Conservation (phyloP, 2,797 vertebrate species). For the Propithecus perrieri region DNA sequence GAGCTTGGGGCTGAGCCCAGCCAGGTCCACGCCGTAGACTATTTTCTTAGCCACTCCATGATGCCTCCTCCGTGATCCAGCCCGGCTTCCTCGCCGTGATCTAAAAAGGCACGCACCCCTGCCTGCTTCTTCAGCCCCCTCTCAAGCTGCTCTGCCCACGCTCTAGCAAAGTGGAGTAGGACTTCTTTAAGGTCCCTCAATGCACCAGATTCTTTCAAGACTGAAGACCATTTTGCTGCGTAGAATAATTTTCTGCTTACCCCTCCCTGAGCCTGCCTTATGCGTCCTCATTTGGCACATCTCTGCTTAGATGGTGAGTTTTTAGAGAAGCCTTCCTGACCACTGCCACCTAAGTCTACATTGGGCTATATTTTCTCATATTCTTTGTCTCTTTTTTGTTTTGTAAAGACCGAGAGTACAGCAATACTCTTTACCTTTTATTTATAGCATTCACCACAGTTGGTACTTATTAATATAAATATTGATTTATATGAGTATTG, state of each 20-base stretch:
- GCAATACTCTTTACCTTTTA: not conserved
- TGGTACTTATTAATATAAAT: not conserved
- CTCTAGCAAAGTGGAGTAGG: not conserved
- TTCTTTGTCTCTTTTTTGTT: not conserved
- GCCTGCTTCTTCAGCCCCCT: not conserved
- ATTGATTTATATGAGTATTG: not conserved
- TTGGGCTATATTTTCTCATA: not conserved
- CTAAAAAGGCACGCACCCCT: not conserved
- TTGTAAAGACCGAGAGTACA: not conserved
- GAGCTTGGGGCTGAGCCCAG: not conserved
- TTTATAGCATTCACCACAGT: not conserved
- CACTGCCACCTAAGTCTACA: not conserved
- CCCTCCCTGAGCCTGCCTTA: not conserved
- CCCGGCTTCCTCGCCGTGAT: not conserved
- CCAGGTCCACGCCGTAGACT: not conserved
- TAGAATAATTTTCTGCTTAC: not conserved
- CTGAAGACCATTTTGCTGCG: not conserved
- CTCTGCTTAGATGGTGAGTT: too few relatives aligned
- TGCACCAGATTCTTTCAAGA: not conserved
- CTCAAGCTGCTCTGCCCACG: not conserved
- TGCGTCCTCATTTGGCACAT: too few relatives aligned
- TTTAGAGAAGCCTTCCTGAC: not conserved
- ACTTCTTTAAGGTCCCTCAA: not conserved
- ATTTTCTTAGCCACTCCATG: not conserved
- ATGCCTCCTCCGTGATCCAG: not conserved